Conservation (phyloP, 2,888 invertebrate species). For the Cantharis lateralis region DNA sequence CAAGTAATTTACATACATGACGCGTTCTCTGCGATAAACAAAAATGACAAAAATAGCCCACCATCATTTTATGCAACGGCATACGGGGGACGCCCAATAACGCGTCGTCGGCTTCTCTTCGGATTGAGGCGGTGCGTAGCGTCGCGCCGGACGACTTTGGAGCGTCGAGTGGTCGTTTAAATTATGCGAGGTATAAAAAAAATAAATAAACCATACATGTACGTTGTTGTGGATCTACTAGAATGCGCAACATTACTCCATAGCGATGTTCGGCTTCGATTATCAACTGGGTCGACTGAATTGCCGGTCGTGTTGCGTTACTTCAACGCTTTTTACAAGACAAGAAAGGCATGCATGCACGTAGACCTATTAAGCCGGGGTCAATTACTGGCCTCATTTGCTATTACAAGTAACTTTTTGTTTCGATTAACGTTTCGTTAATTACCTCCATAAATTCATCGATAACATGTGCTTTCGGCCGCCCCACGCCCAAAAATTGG, state of each 20-base stretch:
- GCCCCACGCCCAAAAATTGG: neutral
- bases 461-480: neutral
- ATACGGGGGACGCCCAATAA: neutral
- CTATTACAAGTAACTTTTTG: neutral
- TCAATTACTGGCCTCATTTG: conserved; percentile 2
- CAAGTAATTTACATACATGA: conserved; percentile 29
- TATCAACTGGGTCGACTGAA: conserved; percentile 54
- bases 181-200: too few species aligned
- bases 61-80: neutral
- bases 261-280: conserved; percentile 54
- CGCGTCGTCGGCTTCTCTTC: neutral
- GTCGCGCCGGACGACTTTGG: too few species aligned
- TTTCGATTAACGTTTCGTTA: conserved; percentile 1
- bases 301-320: conserved; percentile 4
- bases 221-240: neutral
- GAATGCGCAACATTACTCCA: conserved; percentile 40
- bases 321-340: neutral
- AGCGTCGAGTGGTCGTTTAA: too few species aligned
- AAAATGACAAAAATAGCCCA: neutral
- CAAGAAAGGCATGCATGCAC: neutral
- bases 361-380: conserved; percentile 1
- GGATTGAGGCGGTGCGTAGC: too few species aligned
- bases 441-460: neutral
- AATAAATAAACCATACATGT: neutral
- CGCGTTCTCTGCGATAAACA: conserved; percentile 8